A percentile compares a stretch with the other conserved stretches of the same genome.
These are phyloP conservation scores for Eupelmus urozonus DNA, from an alignment of 2,888 invertebrate species.

Conservation along the genomic window DNA sequence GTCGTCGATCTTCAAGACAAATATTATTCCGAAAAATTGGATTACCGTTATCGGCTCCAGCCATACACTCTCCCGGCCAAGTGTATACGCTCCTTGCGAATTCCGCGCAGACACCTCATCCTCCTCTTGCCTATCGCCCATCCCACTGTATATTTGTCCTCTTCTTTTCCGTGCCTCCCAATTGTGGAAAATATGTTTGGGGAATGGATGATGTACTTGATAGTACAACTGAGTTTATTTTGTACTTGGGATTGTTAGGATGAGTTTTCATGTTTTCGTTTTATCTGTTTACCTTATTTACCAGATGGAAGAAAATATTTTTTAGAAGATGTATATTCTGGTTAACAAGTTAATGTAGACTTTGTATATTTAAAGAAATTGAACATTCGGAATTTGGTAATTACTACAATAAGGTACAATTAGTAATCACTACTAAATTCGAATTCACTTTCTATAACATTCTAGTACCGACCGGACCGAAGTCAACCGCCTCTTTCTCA, in stretches of 20 bases:
- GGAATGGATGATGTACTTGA: not conserved
- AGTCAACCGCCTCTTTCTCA: not conserved
- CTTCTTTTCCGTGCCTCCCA: conserved; percentile 7
- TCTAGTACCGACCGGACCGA: not conserved
- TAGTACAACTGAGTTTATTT: not conserved
- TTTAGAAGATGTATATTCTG: not conserved
- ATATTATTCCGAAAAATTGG: conserved; percentile 77
- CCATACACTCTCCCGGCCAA: conserved; percentile 62
- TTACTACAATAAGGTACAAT: no score
- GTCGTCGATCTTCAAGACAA: conserved; percentile 75
- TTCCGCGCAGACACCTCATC: conserved; percentile 28
- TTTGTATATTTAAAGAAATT: no score
- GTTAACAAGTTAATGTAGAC: no score
- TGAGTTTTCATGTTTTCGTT: no score
- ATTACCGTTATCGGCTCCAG: conserved; percentile 74
- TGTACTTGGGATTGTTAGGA: not conserved
- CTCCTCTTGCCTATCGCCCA: not conserved
- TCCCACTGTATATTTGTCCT: conserved; percentile 23
- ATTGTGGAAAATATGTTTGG: conserved; percentile 44
- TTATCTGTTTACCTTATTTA: no score
- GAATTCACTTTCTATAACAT: not conserved
- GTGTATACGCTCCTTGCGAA: conserved; percentile 33
- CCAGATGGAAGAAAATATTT: not conserved
- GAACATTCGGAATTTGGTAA: no score
- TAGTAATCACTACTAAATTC: conserved; percentile 19